Evolutionary conservation across 2,888 invertebrate species (phyloP), one percentile per base, ranked within the genome.

Genomic region (Elysia crispata): DNA sequence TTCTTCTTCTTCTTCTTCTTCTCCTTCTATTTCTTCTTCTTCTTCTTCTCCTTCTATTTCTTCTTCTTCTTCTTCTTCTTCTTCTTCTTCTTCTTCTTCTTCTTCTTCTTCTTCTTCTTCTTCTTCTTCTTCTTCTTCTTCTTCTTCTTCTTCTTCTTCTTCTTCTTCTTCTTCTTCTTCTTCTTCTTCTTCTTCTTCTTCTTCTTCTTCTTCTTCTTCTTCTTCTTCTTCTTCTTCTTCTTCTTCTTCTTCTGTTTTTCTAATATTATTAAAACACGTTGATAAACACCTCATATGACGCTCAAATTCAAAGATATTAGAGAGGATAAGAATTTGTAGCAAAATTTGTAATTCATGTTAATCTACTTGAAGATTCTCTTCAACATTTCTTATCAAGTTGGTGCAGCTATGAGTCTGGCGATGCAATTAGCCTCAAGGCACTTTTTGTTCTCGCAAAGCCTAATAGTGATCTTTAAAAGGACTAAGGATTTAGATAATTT

Each of bases 101-200:
- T n/a, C n/a, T 66, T 15, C 41, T 69, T 30, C 77, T 66, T 23
- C 67, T 23, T 73, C 73, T 73, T 50, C 50, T 50, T 50, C 73
- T 73, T 50, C 23, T 50, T 73, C 50, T 50, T 50, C 73, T 50
- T 50, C 50, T 50, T 73, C 54, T 73, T 50, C 50, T 50, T 50
- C 73, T 73, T 50, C 50, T 50, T 73, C 54, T 73, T 50, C 50
- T 50, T 50, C 54, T 50, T 50, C 25, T 50, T 73, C 73, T 66
- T 15, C 41, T 69, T 30, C 77, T 66, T 23, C 67, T 23, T 73
- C 73, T 73, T 50, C 50, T 50, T 50, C 73, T 73, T 50, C 23
- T 50, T 73, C 50, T 50, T 50, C 73, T 50, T 50, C 50, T 50
- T 73, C 54, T 73, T 50, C 50, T 50, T 50, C 73, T 73, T 50